These are phyloP conservation scores for Toxotes jaculatrix DNA, from an alignment of 2,113 vertebrate genomes.

Conservation along the genomic window DNA sequence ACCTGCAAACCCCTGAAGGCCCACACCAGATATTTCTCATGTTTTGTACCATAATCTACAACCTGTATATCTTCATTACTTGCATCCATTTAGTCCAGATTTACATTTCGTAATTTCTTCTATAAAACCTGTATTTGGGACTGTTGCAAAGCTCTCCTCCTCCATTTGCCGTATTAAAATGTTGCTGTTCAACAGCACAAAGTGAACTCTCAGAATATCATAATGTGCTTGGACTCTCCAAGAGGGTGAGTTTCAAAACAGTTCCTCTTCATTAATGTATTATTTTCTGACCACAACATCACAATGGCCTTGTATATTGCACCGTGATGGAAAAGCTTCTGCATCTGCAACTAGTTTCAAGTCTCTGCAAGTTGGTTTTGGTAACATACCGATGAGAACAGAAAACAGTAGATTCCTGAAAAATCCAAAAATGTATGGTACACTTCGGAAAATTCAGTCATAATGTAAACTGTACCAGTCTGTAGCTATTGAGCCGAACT, in stretches of 20 bases:
- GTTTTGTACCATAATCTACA: not conserved
- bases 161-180: not conserved
- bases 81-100: not conserved
- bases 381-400: not conserved
- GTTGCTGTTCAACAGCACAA: not conserved
- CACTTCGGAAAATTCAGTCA: too few species aligned
- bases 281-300: not conserved
- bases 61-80: not conserved
- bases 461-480: too few species aligned
- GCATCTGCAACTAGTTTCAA: not conserved
- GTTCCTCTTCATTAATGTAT: not conserved
- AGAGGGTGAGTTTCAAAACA: not conserved
- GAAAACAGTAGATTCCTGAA: not conserved
- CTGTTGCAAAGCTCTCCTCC: not conserved
- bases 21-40: not conserved
- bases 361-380: too few species aligned
- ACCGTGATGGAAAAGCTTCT: not conserved
- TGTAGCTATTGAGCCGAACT: too few species aligned
- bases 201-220: not conserved
- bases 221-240: not conserved
- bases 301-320: too few species aligned
- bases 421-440: not conserved
- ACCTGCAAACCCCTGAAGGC: not conserved
- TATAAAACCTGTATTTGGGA: not conserved
- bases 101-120: not conserved